Evolutionary conservation across 1,140 invertebrate genomes (phyloP), one percentile per base, ranked within the genome.

Genomic region (Cylas formicarius): DNA sequence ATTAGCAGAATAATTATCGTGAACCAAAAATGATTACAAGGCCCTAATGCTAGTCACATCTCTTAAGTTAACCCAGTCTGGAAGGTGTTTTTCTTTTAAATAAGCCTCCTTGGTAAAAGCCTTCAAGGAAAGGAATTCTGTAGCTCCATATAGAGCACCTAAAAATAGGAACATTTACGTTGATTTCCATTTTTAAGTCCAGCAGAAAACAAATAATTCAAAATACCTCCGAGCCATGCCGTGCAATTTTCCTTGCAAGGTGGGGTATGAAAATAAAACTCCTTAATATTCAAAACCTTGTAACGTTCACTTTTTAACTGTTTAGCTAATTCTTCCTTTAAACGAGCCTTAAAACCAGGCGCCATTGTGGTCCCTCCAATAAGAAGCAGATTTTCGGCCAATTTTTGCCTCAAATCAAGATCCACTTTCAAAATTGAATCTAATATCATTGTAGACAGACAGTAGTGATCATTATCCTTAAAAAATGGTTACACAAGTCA

Each of bases 171-270:
- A 19, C 8, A 35, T 4, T 17, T 26, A 13, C 2, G n/a, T 36
- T 7, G 16, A 10, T 36, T 31, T 7, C 16, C 28, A 5, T 10
- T 10, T 9, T 1, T 19, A 14, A 14, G 8, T 20, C 9, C 8
- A 20, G 8, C 10, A 36, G n/a, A 6, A 8, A 36, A 19, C 7
- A 6, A 7, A 20, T n/a, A 22, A 21, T 20, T 6, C n/a, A 20
- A 36, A n/a, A n/a, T 68, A 81, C 78, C 84, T 62, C 89, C 88
- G 8, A 91, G 66, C 90, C 90, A 93, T 18, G 80, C 75, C 4
- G 81, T 78, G 61, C 83, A 92, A 69, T 94, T 94, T 36, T 84
- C 79, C 61, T 87, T 85, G 26, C 78, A 79, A 4, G 88, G 87
- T 14, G 81, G 68, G 9, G 71, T 70, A 58, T 90, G 87, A 58